Evolutionary conservation across 2,888 invertebrate species (phyloP).

Genomic region (Nomada hirtipes): DNA sequence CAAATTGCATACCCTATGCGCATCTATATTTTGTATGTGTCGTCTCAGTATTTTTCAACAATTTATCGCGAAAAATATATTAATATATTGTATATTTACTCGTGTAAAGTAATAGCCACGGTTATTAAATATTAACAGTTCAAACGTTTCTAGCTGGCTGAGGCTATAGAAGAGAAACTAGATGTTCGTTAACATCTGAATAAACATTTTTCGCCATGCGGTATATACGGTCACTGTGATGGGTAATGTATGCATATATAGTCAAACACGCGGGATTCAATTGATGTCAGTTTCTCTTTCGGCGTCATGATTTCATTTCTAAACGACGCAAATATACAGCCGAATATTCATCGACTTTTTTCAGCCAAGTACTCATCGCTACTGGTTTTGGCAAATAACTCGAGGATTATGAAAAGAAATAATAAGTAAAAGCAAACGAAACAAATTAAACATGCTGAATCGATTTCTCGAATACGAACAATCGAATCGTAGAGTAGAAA

Average conservation of each 20-base stretch:
- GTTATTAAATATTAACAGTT: constrained; percentile 26
- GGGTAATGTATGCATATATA: constrained; percentile 8
- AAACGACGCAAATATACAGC: constrained; percentile 20
- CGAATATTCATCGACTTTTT: neutral
- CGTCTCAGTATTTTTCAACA: neutral
- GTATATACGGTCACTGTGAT: neutral
- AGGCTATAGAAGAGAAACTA: constrained; percentile 22
- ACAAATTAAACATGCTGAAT: neutral
- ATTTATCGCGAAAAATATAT: too few relatives aligned
- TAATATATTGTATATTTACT: constrained; percentile 26
- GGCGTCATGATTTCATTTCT: constrained; percentile 22
- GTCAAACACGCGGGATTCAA: constrained; percentile 12
- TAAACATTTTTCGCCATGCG: constrained; percentile 10
- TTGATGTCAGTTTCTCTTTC: constrained; percentile 27
- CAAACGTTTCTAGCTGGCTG: neutral
- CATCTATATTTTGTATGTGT: neutral
- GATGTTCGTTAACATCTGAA: constrained; percentile 22
- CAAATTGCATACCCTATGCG: neutral
- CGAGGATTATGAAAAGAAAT: neutral
- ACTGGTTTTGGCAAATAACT: neutral
- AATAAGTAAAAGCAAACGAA: neutral
- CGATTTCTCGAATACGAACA: neutral
- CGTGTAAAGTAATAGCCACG: constrained; percentile 9
- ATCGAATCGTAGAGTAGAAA: constrained; percentile 15
- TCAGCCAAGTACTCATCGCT: too few relatives aligned